phyloP scores from a whole-genome alignment of 2,888 invertebrate species.

The Xestobium rufovillosum region DNA sequence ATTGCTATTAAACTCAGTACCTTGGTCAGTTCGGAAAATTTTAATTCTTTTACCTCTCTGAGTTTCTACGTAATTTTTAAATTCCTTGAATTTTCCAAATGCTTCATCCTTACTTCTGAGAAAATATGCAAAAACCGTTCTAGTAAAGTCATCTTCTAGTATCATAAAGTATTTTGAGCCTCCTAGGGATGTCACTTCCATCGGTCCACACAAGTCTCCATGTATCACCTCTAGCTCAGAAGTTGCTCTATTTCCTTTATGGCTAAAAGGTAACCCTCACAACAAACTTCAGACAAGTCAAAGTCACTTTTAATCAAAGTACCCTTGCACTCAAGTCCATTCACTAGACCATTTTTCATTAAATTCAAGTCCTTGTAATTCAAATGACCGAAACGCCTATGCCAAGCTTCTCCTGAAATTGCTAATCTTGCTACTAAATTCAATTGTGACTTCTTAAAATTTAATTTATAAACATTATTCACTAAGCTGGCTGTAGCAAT shows the following conservation, averaged over 20 bases:
- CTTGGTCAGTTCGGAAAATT: conserved; percentile 26
- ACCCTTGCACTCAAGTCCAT: no score
- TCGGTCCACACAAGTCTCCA: conserved; percentile 32
- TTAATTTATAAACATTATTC: conserved; percentile 23
- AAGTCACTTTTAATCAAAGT: no score
- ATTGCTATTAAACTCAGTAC: conserved; percentile 21
- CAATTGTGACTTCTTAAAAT: conserved; percentile 12
- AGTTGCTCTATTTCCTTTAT: conserved; percentile 17
- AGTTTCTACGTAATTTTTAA: conserved; percentile 27
- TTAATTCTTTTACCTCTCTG: conserved; percentile 24
- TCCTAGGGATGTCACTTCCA: conserved; percentile 30
- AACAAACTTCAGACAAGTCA: no score
- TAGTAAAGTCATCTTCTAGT: conserved; percentile 34
- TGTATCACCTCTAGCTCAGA: conserved; percentile 31
- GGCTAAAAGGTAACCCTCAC: conserved; percentile 28
- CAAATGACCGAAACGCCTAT: conserved; percentile 4
- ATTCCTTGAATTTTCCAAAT: conserved; percentile 20
- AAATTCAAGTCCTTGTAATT: conserved; percentile 5
- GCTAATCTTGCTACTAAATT: no score
- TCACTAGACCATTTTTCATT: conserved; percentile 1
- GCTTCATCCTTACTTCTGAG: conserved; percentile 34
- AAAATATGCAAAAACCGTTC: conserved; percentile 28
- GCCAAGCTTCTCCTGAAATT: no score
- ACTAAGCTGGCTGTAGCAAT: conserved; percentile 20
- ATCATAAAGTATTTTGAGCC: conserved; percentile 34